phyloP scores from a whole-genome alignment of 2,888 invertebrate genomes.

The Cetonia aurata region DNA sequence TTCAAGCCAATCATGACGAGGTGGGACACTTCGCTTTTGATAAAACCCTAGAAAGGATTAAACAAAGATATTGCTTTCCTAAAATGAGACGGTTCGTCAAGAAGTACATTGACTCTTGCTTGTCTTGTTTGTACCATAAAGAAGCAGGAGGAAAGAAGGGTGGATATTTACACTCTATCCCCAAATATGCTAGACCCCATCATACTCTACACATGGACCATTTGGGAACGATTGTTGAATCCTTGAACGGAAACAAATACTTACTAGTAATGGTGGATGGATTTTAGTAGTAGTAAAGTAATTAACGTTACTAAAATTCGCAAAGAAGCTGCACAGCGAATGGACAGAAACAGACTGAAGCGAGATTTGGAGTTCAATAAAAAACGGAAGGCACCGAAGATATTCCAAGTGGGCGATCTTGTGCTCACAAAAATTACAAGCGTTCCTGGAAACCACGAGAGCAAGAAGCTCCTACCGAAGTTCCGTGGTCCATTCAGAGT shows the following conservation, averaged over 20 bases:
- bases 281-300: too few species aligned
- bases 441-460: constrained; percentile 38
- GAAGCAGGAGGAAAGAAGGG: neutral
- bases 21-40: too few species aligned
- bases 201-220: constrained; percentile 19
- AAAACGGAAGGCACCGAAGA: constrained; percentile 33
- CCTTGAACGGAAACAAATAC: neutral
- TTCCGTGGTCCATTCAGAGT: constrained; percentile 48
- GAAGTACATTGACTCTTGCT: neutral
- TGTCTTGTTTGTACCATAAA: constrained; percentile 20
- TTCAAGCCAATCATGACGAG: too few species aligned
- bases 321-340: too few species aligned
- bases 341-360: too few species aligned
- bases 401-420: constrained; percentile 43
- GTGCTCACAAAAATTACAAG: constrained; percentile 43
- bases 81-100: too few species aligned
- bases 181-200: constrained; percentile 20
- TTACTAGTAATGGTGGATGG: constrained; percentile 14
- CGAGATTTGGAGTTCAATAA: constrained; percentile 32
- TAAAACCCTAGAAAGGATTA: too few species aligned
- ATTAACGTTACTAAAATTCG: too few species aligned
- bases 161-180: constrained; percentile 1
- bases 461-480: constrained; percentile 47
- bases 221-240: constrained; percentile 3
- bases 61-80: too few species aligned